Evolutionary conservation across 2,888 invertebrate genomes (phyloP).

Genomic region (Trachelus stipa): DNA sequence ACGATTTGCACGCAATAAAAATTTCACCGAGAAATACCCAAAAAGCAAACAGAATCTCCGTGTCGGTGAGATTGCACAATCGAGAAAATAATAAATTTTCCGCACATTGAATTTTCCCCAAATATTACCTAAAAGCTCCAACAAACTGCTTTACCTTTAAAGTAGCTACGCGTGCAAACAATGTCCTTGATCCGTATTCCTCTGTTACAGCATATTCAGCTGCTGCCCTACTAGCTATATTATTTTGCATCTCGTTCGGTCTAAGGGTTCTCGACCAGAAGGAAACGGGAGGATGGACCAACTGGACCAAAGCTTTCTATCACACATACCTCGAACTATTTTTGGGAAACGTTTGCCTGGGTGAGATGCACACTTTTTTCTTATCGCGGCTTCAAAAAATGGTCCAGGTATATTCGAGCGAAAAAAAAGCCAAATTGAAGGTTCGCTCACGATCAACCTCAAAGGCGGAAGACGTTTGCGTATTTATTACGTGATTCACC

Average conservation of each 20-base stretch:
- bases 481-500: neutral
- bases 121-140: too few relatives aligned
- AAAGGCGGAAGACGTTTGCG: neutral
- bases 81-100: too few relatives aligned
- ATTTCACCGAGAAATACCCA: too few relatives aligned
- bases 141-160: too few relatives aligned
- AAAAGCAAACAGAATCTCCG: too few relatives aligned
- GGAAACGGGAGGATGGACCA: conserved; percentile 75
- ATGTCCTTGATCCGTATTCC: neutral
- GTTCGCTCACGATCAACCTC: neutral
- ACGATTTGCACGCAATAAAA: too few relatives aligned
- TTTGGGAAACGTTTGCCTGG: conserved; percentile 78
- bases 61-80: too few relatives aligned
- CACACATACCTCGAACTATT: conserved; percentile 78
- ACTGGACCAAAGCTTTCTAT: conserved; percentile 75
- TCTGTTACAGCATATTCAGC: conserved; percentile 77
- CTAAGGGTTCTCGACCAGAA: conserved; percentile 75
- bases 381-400: too few relatives aligned
- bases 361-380: conserved; percentile 48
- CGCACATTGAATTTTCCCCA: too few relatives aligned
- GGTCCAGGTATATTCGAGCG: too few relatives aligned
- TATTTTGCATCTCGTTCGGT: conserved; percentile 78
- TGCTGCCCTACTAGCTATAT: conserved; percentile 79
- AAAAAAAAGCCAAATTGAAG: too few relatives aligned
- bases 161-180: too few relatives aligned